phyloP scores from a whole-genome alignment of 2,797 vertebrate species.

The Cirrhinus molitorella region DNA sequence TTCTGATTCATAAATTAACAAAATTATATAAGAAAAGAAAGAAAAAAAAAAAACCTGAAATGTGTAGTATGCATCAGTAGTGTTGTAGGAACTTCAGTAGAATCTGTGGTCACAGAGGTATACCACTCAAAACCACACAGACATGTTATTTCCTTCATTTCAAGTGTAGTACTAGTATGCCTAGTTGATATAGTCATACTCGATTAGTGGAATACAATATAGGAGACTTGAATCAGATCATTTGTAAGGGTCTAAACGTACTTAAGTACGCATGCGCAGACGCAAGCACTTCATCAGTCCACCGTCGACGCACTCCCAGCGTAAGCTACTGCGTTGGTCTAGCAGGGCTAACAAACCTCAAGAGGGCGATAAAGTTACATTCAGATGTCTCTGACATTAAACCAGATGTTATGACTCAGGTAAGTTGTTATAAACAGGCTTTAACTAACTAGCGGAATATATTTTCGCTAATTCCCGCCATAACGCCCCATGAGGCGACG shows the following conservation, averaged over 20 bases:
- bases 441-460: not conserved
- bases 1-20: conserved; percentile 80
- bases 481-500: not conserved
- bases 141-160: conserved; percentile 25
- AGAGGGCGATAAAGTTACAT: conserved; percentile 13
- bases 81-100: conserved; percentile 62
- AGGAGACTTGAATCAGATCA: not conserved
- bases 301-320: not conserved
- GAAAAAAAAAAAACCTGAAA: conserved; percentile 74
- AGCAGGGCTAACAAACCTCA: not conserved
- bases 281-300: not conserved
- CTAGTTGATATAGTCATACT: not conserved
- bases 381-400: conserved; percentile 5
- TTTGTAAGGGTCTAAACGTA: not conserved
- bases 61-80: conserved; percentile 71
- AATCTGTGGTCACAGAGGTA: conserved; percentile 35
- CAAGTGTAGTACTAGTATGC: conserved; percentile 13
- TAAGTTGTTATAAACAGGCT: not conserved
- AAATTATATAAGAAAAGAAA: conserved; percentile 62
- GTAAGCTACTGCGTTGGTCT: not conserved
- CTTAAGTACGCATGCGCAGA: not conserved
- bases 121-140: conserved; percentile 25
- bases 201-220: not conserved
- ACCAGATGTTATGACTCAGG: not conserved
- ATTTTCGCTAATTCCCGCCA: not conserved